Evolutionary conservation across 2,888 invertebrate genomes (phyloP), one percentile per base, ranked within the genome.

Genomic region (Caenorhabditis becei): DNA sequence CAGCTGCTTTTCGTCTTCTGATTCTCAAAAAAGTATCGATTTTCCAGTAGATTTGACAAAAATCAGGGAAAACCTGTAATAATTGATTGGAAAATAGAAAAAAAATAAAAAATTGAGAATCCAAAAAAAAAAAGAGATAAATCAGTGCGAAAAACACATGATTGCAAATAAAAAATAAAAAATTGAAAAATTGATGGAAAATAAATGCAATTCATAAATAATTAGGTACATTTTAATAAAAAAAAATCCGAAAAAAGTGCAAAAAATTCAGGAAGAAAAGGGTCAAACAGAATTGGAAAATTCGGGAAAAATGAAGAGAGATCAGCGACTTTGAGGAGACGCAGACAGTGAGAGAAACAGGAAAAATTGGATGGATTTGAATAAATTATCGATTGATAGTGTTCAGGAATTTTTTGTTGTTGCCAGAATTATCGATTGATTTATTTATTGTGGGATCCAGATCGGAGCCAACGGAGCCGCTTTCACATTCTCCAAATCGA

Each of bases 391-490:
- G n/a, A n/a, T n/a, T n/a, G n/a, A n/a, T n/a, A n/a, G n/a, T n/a
- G n/a, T n/a, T n/a, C n/a, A n/a, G n/a, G n/a, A n/a, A n/a, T n/a
- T n/a, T n/a, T n/a, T n/a, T n/a, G n/a, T n/a, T n/a, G n/a, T n/a
- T n/a, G n/a, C 32, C 32, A 32, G 32, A 32, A 32, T 7, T 7
- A 7, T 32, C 32, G 10, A 4, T 7, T 7, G 10, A 32, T 65
- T 1, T 10, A 59, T 26, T 80, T 63, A 85, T 24, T 80, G 71
- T 5, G 82, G 80, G 35, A 85, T 86, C 91, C 91, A 91, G 47
- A 93, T 92, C 14, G 92, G 88, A 53, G 90, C 91, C 16, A 94
- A 89, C 18, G 93, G 93, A 65, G 93, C 93, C 14, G 93, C 93
- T 86, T 92, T 92, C 72, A 93, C 92, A 62, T 91, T 92, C n/a